Percentiles rank a stretch among this genome's conserved stretches.
Conservation (phyloP, 2,113 vertebrate genomes). For the Platycercus adscitus region DNA sequence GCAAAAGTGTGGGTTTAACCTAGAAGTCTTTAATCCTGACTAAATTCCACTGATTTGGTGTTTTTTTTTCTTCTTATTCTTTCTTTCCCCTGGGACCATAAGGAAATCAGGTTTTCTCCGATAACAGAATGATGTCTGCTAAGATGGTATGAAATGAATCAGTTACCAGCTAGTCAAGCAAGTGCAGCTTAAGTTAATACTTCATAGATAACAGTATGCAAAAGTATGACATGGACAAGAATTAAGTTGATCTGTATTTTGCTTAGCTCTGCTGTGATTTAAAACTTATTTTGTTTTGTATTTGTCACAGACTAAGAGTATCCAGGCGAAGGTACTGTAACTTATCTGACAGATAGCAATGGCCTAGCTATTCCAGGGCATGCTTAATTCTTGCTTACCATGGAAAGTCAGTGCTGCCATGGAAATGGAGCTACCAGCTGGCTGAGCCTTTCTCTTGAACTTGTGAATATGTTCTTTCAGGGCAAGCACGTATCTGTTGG, state of each 20-base stretch:
- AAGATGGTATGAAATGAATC: not conserved
- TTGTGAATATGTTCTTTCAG: not conserved
- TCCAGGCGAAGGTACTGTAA: not conserved
- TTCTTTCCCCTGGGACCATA: not conserved
- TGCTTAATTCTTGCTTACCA: not conserved
- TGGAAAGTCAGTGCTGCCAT: not conserved
- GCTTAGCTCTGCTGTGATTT: not conserved
- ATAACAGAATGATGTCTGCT: not conserved
- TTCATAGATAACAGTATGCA: not conserved
- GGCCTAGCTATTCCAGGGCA: not conserved
- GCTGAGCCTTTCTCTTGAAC: not conserved
- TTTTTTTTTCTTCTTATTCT: not conserved
- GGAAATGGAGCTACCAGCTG: not conserved
- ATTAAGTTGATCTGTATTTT: not conserved
- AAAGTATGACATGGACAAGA: not conserved
- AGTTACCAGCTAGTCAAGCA: not conserved
- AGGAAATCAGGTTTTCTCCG: not conserved
- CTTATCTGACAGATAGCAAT: not conserved
- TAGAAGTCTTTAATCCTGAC: not conserved
- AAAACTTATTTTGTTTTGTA: not conserved
- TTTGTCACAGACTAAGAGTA: not conserved
- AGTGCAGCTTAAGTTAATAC: not conserved
- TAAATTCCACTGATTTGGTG: not conserved
- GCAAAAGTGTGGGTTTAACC: not conserved
- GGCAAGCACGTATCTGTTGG: rapidly evolving